Conservation (phyloP, 2,113 vertebrate genomes). For the Dicrurus megarhynchus region DNA sequence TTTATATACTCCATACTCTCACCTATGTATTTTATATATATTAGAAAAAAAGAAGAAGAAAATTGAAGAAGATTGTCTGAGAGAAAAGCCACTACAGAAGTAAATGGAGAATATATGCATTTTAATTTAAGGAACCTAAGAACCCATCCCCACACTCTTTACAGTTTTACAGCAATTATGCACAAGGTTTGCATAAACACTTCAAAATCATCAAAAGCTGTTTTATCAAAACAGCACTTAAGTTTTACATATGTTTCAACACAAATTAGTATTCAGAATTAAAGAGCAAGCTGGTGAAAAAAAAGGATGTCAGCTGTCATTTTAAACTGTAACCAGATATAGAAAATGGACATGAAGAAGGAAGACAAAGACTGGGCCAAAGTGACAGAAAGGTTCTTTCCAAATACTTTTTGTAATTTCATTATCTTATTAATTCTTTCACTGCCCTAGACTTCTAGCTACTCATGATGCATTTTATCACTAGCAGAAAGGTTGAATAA, state of each 20-base stretch:
- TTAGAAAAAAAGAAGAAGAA: background rate
- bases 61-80: background rate
- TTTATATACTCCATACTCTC: background rate
- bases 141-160: constrained; percentile 31
- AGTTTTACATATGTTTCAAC: constrained; percentile 70
- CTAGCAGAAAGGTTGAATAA: background rate
- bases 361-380: background rate
- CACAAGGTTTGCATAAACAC: constrained; percentile 67
- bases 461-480: background rate
- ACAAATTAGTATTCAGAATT: constrained; percentile 66
- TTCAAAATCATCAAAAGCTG: constrained; percentile 70
- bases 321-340: background rate
- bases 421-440: background rate
- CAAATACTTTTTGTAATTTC: constrained; percentile 2
- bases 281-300: constrained; percentile 34
- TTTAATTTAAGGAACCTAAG: constrained; percentile 38
- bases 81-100: background rate
- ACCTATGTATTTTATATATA: background rate
- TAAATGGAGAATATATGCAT: background rate
- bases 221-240: constrained; percentile 65
- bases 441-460: background rate
- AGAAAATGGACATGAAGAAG: background rate
- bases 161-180: constrained; percentile 56
- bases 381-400: background rate
- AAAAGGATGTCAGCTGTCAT: constrained; percentile 33